These are phyloP conservation scores for Aporophyla lueneburgensis DNA, from an alignment of 2,888 invertebrate species.

Conservation along the genomic window DNA sequence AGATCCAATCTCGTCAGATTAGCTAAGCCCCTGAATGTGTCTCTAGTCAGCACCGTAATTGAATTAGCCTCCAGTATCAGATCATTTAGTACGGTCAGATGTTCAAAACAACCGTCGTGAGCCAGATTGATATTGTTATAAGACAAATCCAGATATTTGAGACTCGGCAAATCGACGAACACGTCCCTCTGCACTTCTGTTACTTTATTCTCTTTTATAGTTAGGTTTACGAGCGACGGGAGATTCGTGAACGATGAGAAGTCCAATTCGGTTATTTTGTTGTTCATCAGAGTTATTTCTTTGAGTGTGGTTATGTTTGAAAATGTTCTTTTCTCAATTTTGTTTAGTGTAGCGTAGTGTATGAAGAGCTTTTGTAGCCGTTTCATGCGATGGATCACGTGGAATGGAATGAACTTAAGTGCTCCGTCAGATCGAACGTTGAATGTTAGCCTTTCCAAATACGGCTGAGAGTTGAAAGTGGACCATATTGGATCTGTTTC, in stretches of 20 bases:
- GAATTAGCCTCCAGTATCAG: slow-evolving; percentile 95
- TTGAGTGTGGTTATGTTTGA: slow-evolving; percentile 93
- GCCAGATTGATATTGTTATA: slow-evolving; percentile 96
- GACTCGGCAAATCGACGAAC: slow-evolving; percentile 93
- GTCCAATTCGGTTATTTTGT: slow-evolving; percentile 93
- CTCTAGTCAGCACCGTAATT: slow-evolving; percentile 93
- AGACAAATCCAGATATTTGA: slow-evolving; percentile 95
- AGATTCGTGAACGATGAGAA: slow-evolving; percentile 94
- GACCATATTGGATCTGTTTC: slow-evolving; percentile 94
- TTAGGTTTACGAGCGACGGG: slow-evolving; percentile 93
- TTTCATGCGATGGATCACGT: slow-evolving; percentile 92
- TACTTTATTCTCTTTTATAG: slow-evolving; percentile 94
- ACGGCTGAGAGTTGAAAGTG: slow-evolving; percentile 93
- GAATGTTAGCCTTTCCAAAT: slow-evolving; percentile 93
- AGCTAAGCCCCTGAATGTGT: slow-evolving; percentile 94
- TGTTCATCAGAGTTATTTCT: slow-evolving; percentile 93
- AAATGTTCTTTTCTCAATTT: slow-evolving; percentile 94
- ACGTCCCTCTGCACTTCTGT: slow-evolving; percentile 94
- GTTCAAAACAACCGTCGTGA: slow-evolving; percentile 96
- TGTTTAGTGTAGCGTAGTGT: slow-evolving; percentile 93
- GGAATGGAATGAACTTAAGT: slow-evolving; percentile 93
- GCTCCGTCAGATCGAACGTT: slow-evolving; percentile 93
- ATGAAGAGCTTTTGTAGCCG: slow-evolving; percentile 93
- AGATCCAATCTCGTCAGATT: slow-evolving; percentile 94
- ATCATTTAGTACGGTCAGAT: slow-evolving; percentile 93